Evolutionary conservation across 2,888 invertebrate species (phyloP), one percentile per base, ranked within the genome.

Genomic region (Silvanus unidentatus): DNA sequence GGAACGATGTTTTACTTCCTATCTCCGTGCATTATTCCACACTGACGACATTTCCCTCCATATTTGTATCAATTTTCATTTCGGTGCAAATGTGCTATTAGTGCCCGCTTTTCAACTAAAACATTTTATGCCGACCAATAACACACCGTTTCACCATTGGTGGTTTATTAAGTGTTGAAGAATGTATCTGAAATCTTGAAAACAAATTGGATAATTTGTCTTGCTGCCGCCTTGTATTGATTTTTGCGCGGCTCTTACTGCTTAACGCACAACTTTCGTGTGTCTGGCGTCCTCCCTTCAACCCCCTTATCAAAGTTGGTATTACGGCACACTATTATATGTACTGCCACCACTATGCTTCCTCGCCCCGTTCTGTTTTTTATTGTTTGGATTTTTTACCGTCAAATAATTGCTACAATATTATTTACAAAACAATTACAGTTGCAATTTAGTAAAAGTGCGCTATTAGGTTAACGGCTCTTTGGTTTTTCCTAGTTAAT

Each of bases 141-240:
- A 22, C 37, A 28, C 32, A 9, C 6, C 10, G 32, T 32, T 32
- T 22, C 8, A 22, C 22, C 22, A 22, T 3, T 22, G 8, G 22
- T 22, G 55, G 56, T 64, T 63, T 64, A 65, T 65, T 63, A 63
- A 65, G 61, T 61, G 62, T 57, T 55, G 52, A 45, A 52, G 60
- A 60, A 64, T 60, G 57, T 64, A 61, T 63, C 58, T 56, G 57
- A 61, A 57, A 61, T 59, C 59, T 55, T 48, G 59, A 54, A 62
- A 63, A 64, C 63, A 65, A 65, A 65, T 66, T 64, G 64, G 60
- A 61, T 61, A 62, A 65, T 66, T 65, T 65, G 61, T 65, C 65
- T 60, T 60, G 55, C 48, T 49, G 51, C 50, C 52, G 51, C 52
- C 45, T 47, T 41, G 47, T 53, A 53, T 53, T 48, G 49, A 51